Evolutionary conservation across 2,888 invertebrate species (phyloP).

Genomic region (Galerucella nymphaeae): DNA sequence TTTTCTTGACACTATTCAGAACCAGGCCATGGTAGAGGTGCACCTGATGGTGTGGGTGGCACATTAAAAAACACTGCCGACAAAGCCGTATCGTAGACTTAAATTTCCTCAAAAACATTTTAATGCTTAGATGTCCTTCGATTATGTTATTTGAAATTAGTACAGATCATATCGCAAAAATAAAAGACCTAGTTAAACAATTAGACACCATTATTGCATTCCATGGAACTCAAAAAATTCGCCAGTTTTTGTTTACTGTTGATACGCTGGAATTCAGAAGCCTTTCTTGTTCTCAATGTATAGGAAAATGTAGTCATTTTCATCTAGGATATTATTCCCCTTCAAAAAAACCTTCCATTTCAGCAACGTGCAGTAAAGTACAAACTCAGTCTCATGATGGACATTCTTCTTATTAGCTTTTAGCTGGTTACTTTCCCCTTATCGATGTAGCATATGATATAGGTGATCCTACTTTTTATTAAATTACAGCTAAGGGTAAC

Average conservation of each 20-base stretch:
- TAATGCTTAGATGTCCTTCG: conserved; percentile 40
- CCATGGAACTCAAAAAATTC: conserved; percentile 3
- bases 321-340: neutral
- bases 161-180: conserved; percentile 12
- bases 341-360: neutral
- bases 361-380: no score
- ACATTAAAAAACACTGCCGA: conserved; percentile 57
- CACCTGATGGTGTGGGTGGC: conserved; percentile 60
- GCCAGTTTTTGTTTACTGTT: neutral
- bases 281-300: neutral
- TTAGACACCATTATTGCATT: neutral
- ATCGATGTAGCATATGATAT: neutral
- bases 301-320: neutral
- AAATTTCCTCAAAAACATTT: conserved; percentile 45
- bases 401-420: no score
- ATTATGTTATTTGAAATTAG: conserved; percentile 21
- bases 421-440: neutral
- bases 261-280: neutral
- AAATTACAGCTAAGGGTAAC: no score
- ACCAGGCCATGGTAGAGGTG: conserved; percentile 58
- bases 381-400: no score
- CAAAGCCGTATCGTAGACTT: conserved; percentile 45
- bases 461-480: neutral
- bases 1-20: conserved; percentile 58
- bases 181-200: conserved; percentile 10